Conservation (phyloP, 2,888 invertebrate genomes). For the Epirrhoe alternata region DNA sequence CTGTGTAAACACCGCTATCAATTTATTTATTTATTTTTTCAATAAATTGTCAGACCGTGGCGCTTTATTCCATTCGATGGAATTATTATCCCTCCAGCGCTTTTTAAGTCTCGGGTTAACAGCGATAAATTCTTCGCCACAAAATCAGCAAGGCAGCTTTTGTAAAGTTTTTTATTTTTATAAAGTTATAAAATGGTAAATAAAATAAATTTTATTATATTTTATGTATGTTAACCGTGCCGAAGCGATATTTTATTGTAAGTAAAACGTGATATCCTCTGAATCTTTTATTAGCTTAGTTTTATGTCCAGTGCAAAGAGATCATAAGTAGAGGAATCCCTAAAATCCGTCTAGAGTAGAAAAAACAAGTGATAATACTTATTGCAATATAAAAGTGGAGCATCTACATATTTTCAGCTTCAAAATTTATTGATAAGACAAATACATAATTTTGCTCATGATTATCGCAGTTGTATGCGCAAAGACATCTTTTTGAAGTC, state of each 20-base stretch:
- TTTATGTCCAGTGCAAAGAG: conserved; percentile 29
- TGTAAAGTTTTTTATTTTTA: not conserved
- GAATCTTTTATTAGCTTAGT: conserved; percentile 23
- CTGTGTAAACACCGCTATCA: not conserved
- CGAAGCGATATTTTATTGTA: conserved; percentile 11
- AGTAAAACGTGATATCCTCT: conserved; percentile 20
- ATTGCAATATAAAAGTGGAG: conserved; percentile 9
- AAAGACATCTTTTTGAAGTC: conserved; percentile 5
- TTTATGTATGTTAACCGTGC: conserved; percentile 1
- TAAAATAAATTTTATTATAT: not conserved
- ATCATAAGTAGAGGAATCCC: conserved; percentile 15
- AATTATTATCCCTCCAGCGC: not conserved
- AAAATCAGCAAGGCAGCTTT: not conserved
- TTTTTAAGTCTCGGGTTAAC: not conserved
- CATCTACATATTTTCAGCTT: conserved; percentile 2
- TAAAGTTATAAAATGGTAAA: not conserved
- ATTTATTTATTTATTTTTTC: not conserved
- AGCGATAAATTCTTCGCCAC: not conserved
- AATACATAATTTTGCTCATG: conserved; percentile 18
- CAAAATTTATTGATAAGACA: conserved; percentile 10
- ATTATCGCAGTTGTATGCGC: conserved; percentile 9
- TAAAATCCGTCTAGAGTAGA: conserved; percentile 29
- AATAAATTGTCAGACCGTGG: too few relatives aligned
- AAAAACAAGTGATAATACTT: conserved; percentile 16
- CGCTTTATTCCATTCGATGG: not conserved